Base-by-base conservation (phyloP, 2,797 vertebrate genomes). In the Scolopax bukidnonensis region DNA sequence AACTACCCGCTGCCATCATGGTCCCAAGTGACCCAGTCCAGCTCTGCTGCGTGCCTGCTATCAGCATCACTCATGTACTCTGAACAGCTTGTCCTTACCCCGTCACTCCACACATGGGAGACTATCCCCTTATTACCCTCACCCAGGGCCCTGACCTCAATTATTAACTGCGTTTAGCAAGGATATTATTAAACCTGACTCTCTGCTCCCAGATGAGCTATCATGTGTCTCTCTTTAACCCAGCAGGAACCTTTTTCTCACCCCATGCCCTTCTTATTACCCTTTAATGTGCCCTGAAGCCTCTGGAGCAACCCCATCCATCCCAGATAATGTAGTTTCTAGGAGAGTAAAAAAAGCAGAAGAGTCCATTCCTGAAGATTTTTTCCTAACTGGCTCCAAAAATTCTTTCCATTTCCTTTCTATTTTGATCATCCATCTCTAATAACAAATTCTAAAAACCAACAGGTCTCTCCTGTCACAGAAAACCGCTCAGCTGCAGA, bases 121-220 rank as follows among this genome's bases (percentile, higher is more conserved):
- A 88, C 89, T 96, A 96, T 98, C 97, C 97, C 95, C 96, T 97
- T 36, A 93, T 97, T 97, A 96, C 97, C 93, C 91, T 97, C 94
- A 84, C 92, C 63, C 94, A 84, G 96, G 96, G 96, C 95, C 86
- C 94, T 98, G 98, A 98, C 98, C 98, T 98, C 98, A 98, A 98
- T 98, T 98, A 98, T 97, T 98, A 98, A 98, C 96, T 78, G 92
- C 21, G 11, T 97, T 97, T 96, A 92, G 93, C 96, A 97, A 97
- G 85, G 97, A 97, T 95, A 98, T 97, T 97, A 98, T 98, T 98
- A 98, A 98, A 98, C 98, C 98, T 97, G 98, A 98, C 98, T 98
- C 97, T 97, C 94, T 93, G 78, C 93, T 98, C 97, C 97, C 97
- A 93, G 93, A 96, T 97, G 97, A 97, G 97, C 98, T 98, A 98